Conservation (phyloP, 2,113 vertebrate genomes). For the Ivindomyrus marchei region DNA sequence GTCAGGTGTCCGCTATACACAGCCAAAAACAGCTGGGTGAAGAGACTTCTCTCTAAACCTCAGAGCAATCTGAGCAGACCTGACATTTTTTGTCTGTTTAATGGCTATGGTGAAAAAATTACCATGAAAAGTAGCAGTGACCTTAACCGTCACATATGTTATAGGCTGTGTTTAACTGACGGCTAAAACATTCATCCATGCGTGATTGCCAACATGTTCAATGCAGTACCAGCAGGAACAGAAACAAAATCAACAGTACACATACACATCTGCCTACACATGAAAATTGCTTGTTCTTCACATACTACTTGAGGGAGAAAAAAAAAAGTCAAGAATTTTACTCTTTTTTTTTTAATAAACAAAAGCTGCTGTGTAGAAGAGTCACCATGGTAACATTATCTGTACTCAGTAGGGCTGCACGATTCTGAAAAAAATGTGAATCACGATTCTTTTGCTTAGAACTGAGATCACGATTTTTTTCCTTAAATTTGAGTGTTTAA, state of each 20-base stretch:
- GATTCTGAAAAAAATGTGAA: too few species aligned
- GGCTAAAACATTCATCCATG: background rate
- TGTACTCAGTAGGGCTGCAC: background rate
- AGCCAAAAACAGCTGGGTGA: background rate
- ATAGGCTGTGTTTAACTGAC: background rate
- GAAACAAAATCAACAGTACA: background rate
- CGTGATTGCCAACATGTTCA: background rate
- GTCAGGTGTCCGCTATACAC: background rate
- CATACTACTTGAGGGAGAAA: background rate
- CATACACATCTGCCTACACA: background rate
- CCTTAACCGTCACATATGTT: background rate
- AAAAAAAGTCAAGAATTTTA: background rate
- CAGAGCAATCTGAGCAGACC: background rate
- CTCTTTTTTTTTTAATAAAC: background rate
- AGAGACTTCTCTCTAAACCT: background rate
- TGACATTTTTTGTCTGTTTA: background rate
- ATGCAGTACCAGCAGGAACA: background rate
- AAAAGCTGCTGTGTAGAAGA: background rate
- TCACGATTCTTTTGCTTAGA: too few species aligned
- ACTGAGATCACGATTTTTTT: too few species aligned
- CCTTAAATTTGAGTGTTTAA: too few species aligned
- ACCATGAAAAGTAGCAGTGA: background rate
- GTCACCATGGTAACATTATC: slow-evolving; percentile 5
- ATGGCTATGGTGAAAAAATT: background rate
- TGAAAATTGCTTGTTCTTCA: background rate